Base-by-base conservation (phyloP, 2,888 invertebrate genomes). In the Steinernema carpocapsae region DNA sequence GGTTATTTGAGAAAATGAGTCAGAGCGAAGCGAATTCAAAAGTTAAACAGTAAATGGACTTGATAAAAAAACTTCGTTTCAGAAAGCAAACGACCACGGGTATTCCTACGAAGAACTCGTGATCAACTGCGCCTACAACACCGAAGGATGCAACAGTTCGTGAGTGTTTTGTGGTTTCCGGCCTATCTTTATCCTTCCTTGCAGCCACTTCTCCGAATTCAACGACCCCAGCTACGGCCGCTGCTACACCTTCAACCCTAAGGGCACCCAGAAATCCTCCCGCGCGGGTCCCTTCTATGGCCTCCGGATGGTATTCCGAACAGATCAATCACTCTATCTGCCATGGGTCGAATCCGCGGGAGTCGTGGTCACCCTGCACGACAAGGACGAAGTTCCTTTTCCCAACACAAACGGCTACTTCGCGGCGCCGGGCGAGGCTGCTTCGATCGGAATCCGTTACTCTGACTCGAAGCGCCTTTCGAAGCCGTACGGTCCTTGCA, bases 301-400 rank as follows among this genome's bases (percentile, higher is more conserved):
- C 64, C 80, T 87, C 26, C 79, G 86, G 32, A 76, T 87, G 76
- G 79, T 85, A 4, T 70, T 86, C 42, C 70, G 80, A 10, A 77
- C 80, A 0, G 80, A 84, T 42, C 84, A 83, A 72, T 74, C 72
- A 1, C 74, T 82, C 26, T 86, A 85, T 70, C 77, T 88, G 0
- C 86, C 88, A 0, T 84, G 88, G 77, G 84, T 87, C 1, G 83
- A 87, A 24, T 83, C 88, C 26, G 87, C 88, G 2, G 89, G 89
- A 7, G 84, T 88, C 0, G 83, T 88, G 10, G 85, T 89, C n/a
- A 80, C 85, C 37, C 84, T 89, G 73, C 88, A 89, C 78, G 82
- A 83, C 51, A 86, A 73, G 85, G 83, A 51, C 4, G 82, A 82
- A 17, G 45, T 24, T 43, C 71, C 72, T 86, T 48, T 73, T 37